Conservation (phyloP, 1,140 invertebrate species). For the Drosophila suzukii region DNA sequence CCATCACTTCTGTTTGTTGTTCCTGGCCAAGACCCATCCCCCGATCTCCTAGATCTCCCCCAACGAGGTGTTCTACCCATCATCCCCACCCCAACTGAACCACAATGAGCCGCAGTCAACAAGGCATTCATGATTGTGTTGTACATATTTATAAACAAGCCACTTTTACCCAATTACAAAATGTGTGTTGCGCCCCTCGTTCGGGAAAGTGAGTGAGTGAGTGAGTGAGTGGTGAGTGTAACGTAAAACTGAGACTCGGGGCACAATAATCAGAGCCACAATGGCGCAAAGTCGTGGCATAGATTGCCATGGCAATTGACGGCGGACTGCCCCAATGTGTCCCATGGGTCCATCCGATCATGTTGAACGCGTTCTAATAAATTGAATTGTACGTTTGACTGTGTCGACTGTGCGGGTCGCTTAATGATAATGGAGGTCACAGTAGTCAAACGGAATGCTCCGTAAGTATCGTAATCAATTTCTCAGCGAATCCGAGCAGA, state of each 20-base stretch:
- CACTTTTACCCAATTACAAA: slow-evolving; percentile 70
- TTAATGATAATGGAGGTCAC: slow-evolving; percentile 83
- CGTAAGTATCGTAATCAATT: slow-evolving; percentile 82
- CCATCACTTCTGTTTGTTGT: slow-evolving; percentile 1
- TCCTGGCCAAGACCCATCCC: not conserved
- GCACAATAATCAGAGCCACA: slow-evolving; percentile 45
- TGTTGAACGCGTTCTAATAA: slow-evolving; percentile 77
- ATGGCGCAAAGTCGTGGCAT: slow-evolving; percentile 38
- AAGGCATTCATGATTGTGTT: slow-evolving; percentile 37
- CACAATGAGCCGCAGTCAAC: slow-evolving; percentile 23
- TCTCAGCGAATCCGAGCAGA: slow-evolving; percentile 28
- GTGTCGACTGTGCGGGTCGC: slow-evolving; percentile 20
- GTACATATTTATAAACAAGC: slow-evolving; percentile 59
- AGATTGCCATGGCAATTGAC: slow-evolving; percentile 72
- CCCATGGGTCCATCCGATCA: slow-evolving; percentile 48
- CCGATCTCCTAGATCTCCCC: not conserved
- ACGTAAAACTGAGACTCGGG: slow-evolving; percentile 41
- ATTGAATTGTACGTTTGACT: slow-evolving; percentile 83
- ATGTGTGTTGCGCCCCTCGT: slow-evolving; percentile 16
- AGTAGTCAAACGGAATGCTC: slow-evolving; percentile 77
- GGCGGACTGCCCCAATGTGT: slow-evolving; percentile 39
- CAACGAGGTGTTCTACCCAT: not conserved
- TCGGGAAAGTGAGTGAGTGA: slow-evolving; percentile 7
- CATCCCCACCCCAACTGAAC: slow-evolving; percentile 2
- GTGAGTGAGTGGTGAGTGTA: not conserved